phyloP scores from a whole-genome alignment of 2,797 vertebrate genomes.

The Aselliscus stoliczkanus region DNA sequence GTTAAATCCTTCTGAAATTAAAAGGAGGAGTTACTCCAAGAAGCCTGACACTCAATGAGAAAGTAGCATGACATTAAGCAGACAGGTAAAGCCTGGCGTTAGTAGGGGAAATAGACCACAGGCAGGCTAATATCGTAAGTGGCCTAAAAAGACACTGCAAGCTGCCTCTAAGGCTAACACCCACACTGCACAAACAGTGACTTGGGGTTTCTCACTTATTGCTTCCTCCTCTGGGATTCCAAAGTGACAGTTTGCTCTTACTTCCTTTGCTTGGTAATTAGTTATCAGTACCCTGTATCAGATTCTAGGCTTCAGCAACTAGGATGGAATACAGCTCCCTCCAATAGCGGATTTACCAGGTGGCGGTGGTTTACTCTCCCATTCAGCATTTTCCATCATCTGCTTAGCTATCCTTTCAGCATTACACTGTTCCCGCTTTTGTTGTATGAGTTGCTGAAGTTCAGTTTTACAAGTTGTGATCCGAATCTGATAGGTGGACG shows the following conservation, averaged over 20 bases:
- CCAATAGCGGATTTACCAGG: conserved; percentile 83
- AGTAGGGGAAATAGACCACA: not conserved
- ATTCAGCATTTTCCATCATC: conserved; percentile 98
- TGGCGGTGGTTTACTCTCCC: conserved; percentile 95
- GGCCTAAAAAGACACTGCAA: not conserved
- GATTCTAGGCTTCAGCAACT: not conserved
- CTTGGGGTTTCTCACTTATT: not conserved
- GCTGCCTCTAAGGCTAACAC: not conserved
- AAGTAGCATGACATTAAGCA: not conserved
- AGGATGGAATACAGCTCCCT: not conserved
- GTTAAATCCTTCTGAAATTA: not conserved
- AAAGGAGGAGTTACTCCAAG: not conserved
- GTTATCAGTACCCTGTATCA: not conserved
- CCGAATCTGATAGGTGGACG: conserved; percentile 89
- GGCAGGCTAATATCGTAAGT: not conserved
- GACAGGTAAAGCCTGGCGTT: not conserved
- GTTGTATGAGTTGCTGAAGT: conserved; percentile 95
- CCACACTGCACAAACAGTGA: not conserved
- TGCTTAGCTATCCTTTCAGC: conserved; percentile 95
- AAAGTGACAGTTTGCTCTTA: not conserved
- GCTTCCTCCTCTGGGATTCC: not conserved
- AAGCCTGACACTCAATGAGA: not conserved
- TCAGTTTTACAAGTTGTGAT: conserved; percentile 94
- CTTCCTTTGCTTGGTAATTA: not conserved
- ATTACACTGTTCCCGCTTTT: conserved; percentile 95